Conservation (phyloP, 2,113 vertebrate species). For the Campylomormyrus tamandua region DNA sequence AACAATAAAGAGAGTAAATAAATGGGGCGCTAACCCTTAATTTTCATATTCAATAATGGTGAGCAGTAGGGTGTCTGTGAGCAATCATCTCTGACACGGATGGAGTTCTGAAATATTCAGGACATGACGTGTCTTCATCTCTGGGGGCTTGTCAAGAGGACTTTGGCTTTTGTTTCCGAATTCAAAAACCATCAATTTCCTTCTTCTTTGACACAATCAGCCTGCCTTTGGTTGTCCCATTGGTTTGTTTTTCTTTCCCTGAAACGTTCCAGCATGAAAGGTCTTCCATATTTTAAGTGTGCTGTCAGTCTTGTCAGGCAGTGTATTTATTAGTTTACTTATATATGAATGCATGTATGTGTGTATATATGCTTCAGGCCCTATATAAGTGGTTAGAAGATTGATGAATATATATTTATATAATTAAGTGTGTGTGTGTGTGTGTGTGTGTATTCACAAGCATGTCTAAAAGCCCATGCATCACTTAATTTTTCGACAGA, state of each 20-base stretch:
- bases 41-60: constrained; percentile 18
- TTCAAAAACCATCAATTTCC: constrained; percentile 6
- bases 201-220: not conserved
- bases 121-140: constrained; percentile 4
- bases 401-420: not conserved
- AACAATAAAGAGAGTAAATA: constrained; percentile 28
- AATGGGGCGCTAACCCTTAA: constrained; percentile 14
- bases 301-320: not conserved
- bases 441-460: not conserved
- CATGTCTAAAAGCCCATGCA: not conserved
- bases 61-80: constrained; percentile 9
- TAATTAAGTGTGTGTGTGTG: too few relatives aligned
- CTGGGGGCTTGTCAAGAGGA: constrained; percentile 7
- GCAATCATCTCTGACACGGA: constrained; percentile 13
- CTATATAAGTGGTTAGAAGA: not conserved
- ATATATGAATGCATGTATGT: not conserved
- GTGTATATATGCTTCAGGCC: not conserved
- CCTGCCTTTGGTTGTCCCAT: not conserved
- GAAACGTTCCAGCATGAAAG: not conserved
- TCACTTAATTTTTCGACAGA: not conserved
- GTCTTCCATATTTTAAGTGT: not conserved
- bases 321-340: not conserved
- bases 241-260: not conserved
- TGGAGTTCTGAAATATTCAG: constrained; percentile 19
- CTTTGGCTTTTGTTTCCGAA: constrained; percentile 10